These are phyloP conservation scores for Arctopsyche grandis DNA, from an alignment of 1,140 invertebrate species.

Conservation along the genomic window DNA sequence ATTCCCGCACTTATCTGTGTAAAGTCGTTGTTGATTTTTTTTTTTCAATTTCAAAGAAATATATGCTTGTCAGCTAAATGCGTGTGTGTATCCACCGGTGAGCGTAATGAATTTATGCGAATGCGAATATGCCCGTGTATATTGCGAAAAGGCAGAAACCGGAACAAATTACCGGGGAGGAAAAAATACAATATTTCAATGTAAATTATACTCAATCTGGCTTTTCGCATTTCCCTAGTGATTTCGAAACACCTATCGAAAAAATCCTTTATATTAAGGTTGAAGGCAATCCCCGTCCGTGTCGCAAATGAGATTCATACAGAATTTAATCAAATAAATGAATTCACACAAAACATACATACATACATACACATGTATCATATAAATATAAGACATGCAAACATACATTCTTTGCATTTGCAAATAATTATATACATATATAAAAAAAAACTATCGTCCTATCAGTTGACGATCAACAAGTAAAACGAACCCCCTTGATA, in stretches of 20 bases:
- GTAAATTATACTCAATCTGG: conserved; percentile 24
- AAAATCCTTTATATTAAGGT: conserved; percentile 21
- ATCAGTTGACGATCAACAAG: no score
- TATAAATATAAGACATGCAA: no score
- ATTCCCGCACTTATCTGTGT: no score
- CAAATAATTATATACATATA: no score
- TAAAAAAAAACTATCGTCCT: no score
- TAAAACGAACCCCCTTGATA: no score
- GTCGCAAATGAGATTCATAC: not conserved
- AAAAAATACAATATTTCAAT: conserved; percentile 25
- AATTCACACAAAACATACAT: no score
- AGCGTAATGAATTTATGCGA: conserved; percentile 4
- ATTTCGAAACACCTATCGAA: conserved; percentile 9
- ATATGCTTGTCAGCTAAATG: not conserved
- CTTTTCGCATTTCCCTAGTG: conserved; percentile 14
- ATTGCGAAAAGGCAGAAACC: conserved; percentile 8
- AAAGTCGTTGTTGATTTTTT: not conserved
- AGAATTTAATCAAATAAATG: no score
- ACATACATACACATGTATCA: no score
- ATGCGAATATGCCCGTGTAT: conserved; percentile 1
- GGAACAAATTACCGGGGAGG: conserved; percentile 13
- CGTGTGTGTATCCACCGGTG: not conserved
- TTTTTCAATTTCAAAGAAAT: not conserved
- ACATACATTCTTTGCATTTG: no score
- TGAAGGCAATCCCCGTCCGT: conserved; percentile 12